Conservation (phyloP, 2,113 vertebrate species). For the Columbina picui region DNA sequence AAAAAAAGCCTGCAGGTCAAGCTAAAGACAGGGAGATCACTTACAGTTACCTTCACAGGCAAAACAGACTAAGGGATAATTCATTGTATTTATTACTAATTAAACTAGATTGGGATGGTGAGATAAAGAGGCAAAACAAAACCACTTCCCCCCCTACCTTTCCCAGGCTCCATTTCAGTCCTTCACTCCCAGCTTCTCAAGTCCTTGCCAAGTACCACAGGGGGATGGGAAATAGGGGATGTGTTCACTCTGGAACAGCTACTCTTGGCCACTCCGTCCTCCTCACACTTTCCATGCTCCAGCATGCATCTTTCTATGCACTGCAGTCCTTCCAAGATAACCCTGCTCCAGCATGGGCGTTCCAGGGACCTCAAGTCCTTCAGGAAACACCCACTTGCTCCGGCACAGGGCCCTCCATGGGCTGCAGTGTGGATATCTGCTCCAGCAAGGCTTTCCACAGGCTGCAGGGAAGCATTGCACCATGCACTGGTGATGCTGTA, state of each 20-base stretch:
- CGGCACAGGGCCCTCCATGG: too few relatives aligned
- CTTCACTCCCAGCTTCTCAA: too few relatives aligned
- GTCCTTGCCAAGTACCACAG: fast-evolving
- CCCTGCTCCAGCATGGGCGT: fast-evolving
- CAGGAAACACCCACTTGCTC: too few relatives aligned
- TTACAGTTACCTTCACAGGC: background rate
- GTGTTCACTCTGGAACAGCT: fast-evolving
- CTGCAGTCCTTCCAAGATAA: background rate
- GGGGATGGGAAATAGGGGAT: fast-evolving
- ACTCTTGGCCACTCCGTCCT: fast-evolving
- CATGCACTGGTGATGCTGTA: too few relatives aligned
- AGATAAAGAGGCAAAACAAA: background rate
- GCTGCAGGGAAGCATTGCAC: fast-evolving
- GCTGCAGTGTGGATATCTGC: fast-evolving
- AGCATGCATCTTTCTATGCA: fast-evolving
- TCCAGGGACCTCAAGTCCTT: background rate
- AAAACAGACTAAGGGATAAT: background rate
- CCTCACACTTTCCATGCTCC: background rate
- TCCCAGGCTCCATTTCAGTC: fast-evolving
- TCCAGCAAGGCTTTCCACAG: fast-evolving
- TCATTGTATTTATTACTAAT: background rate
- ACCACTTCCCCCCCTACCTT: fast-evolving
- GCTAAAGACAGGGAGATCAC: background rate
- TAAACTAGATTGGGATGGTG: background rate
- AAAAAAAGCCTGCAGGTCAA: background rate